These are phyloP conservation scores for Aethina tumida DNA, from an alignment of 1,140 invertebrate species.

Conservation along the genomic window DNA sequence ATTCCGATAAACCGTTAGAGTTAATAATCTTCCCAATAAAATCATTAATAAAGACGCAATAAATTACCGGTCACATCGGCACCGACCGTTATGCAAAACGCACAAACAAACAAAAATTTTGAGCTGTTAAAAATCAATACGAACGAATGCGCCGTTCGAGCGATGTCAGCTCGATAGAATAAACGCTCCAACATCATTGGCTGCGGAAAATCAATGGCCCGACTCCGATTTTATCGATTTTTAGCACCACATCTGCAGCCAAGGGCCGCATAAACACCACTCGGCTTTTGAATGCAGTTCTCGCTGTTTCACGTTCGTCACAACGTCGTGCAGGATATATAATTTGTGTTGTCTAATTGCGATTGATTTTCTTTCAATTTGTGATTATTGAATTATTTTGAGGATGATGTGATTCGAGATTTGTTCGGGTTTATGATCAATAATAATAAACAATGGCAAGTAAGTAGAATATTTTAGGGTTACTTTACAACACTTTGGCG, in stretches of 20 bases:
- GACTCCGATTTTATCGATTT: conserved; percentile 35
- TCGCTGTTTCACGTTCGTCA: conserved; percentile 1
- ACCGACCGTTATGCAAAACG: too few relatives aligned
- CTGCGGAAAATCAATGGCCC: conserved; percentile 36
- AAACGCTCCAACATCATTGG: conserved; percentile 34
- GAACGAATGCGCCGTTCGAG: conserved; percentile 17
- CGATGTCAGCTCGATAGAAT: conserved; percentile 36
- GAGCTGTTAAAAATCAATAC: too few relatives aligned
- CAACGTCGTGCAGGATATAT: background rate
- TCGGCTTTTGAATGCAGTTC: conserved; percentile 7
- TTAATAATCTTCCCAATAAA: too few relatives aligned
- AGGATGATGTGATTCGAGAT: conserved; percentile 4
- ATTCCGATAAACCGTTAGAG: too few relatives aligned
- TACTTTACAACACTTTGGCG: too few relatives aligned
- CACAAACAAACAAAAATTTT: too few relatives aligned
- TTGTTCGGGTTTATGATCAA: too few relatives aligned
- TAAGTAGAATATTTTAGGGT: too few relatives aligned
- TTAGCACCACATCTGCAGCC: conserved; percentile 11
- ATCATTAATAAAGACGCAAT: too few relatives aligned
- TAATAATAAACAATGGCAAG: too few relatives aligned
- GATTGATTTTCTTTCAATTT: conserved; percentile 2
- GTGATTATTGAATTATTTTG: background rate
- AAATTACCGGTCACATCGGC: too few relatives aligned
- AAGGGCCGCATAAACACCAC: conserved; percentile 1
- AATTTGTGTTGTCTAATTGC: conserved; percentile 4